Base-by-base conservation (phyloP, 1,140 invertebrate genomes). In the Drosophila insularis region DNA sequence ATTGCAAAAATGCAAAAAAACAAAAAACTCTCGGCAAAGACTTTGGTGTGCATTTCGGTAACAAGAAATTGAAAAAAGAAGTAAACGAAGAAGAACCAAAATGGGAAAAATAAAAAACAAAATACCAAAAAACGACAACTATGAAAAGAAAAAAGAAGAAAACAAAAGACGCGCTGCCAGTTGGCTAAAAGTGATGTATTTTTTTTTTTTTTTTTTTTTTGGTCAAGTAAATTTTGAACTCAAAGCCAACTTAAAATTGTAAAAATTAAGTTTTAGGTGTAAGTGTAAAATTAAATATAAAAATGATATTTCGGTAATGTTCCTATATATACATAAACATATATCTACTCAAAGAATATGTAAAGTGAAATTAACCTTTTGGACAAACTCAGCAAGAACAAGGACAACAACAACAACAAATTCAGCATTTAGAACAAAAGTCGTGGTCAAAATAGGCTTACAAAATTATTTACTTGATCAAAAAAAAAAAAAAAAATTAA, bases 271-370 rank as follows among this genome's bases (percentile, higher is more conserved):
- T 72, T 64, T 89, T 91, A 91, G 89, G 71, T 85, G 50, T 90
- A 91, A 91, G 89, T 90, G 85, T 90, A 90, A 90, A 90, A 90
- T 80, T 90, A 84, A 71, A 73, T 73, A 72, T 82, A 79, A 78
- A 89, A 71, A 50, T 11, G 27, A 65, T 84, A 90, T 91, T 91
- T 91, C 90, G 90, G 90, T 91, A 91, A 91, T 91, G 90, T 91
- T 91, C 90, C 90, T 91, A 91, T 87, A 89, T 80, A 89, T 79
- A 80, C 71, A 75, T 71, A 60, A 78, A 56, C 61, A 69, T 70
- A 73, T 68, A 68, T 77, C 63, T 65, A 62, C 43, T 56, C 37
- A 50, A 63, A 68, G 63, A 60, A 72, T 78, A 68, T 35, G 56
- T 40, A 46, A 54, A 27, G 50, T 82, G 81, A 77, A 79, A 77